Evolutionary conservation across 2,797 vertebrate species (phyloP).

Genomic region (Acomys russatus): DNA sequence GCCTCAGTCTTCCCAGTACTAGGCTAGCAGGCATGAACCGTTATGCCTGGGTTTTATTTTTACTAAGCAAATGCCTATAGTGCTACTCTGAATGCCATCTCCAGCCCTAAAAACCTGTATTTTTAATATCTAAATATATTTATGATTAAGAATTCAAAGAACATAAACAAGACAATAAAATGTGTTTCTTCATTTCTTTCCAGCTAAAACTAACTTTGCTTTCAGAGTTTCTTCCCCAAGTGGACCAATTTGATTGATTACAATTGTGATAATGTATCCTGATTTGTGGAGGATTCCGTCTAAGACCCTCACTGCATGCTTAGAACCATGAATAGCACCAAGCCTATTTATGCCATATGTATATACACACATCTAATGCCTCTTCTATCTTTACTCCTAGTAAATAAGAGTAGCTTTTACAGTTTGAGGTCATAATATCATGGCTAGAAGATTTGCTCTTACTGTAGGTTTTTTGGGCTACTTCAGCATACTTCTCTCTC

Average conservation of each 20-base stretch:
- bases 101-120: not conserved
- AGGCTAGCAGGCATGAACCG: not conserved
- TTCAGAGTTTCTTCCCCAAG: constrained; percentile 39
- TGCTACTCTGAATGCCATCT: not conserved
- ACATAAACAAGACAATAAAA: not conserved
- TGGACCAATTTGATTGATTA: constrained; percentile 48
- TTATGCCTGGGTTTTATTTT: too few relatives aligned
- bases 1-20: not conserved
- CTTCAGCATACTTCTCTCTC: not conserved
- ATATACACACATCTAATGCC: not conserved
- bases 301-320: not conserved
- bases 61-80: not conserved
- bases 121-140: constrained; percentile 58
- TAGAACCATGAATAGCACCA: not conserved
- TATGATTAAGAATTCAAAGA: constrained; percentile 59
- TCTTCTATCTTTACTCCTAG: not conserved
- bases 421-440: not conserved
- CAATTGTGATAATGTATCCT: not conserved
- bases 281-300: not conserved
- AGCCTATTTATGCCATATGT: not conserved
- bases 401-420: not conserved
- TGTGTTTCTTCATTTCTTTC: constrained; percentile 12
- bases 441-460: not conserved
- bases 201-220: constrained; percentile 3
- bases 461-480: not conserved